A percentile compares a stretch with the other conserved stretches of the same genome.
Evolutionary conservation across 2,113 vertebrate species (phyloP).

Genomic region (Pygoscelis adeliae): DNA sequence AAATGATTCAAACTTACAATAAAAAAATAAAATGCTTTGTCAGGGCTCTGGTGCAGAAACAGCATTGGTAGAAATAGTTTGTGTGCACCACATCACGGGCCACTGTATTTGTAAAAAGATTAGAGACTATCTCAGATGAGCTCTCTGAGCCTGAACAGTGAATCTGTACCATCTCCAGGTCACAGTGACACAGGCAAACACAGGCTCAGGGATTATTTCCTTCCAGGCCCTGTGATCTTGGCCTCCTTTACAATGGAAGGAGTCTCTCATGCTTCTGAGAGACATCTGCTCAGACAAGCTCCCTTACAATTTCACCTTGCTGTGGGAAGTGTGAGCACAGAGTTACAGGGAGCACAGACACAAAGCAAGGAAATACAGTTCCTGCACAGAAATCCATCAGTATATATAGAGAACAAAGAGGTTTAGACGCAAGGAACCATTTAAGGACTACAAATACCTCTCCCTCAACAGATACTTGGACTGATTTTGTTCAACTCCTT

Average conservation of each 20-base stretch:
- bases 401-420: not conserved
- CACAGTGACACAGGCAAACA: not conserved
- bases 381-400: not conserved
- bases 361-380: not conserved
- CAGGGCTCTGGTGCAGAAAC: not conserved
- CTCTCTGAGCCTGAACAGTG: not conserved
- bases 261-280: not conserved
- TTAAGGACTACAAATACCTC: not conserved
- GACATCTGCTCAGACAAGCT: not conserved
- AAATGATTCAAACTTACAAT: not conserved
- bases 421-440: not conserved
- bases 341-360: not conserved
- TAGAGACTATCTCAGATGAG: not conserved
- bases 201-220: not conserved
- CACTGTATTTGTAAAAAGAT: not conserved
- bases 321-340: not conserved
- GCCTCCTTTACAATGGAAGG: not conserved
- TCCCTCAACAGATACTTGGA: not conserved
- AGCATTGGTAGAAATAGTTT: not conserved
- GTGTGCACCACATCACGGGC: not conserved
- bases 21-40: not conserved
- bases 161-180: not conserved
- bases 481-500: not conserved
- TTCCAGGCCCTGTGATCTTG: not conserved
- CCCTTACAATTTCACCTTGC: not conserved